These are phyloP conservation scores for Drosophila bipectinata DNA, from an alignment of 1,140 invertebrate species.

Conservation along the genomic window DNA sequence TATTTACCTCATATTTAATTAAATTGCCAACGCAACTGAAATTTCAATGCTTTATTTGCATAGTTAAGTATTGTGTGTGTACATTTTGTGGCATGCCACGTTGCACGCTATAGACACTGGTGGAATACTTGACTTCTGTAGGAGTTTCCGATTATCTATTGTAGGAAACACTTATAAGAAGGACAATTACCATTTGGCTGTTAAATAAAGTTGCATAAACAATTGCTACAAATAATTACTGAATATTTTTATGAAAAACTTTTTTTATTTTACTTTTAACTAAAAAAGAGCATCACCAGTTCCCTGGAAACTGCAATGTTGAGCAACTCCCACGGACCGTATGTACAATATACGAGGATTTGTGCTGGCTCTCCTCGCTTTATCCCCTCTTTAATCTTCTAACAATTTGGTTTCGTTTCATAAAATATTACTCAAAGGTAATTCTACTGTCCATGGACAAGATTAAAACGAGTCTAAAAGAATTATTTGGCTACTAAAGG, in stretches of 20 bases:
- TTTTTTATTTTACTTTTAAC: neutral
- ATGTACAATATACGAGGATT: too few species aligned
- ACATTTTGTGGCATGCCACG: conserved; percentile 16
- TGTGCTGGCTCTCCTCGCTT: too few species aligned
- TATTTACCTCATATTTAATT: conserved; percentile 79
- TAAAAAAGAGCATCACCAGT: neutral
- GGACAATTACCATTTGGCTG: too few species aligned
- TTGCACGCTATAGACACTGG: neutral
- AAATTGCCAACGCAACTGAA: conserved; percentile 67
- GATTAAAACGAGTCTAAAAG: neutral
- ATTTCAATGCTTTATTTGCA: conserved; percentile 74
- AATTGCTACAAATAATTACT: neutral
- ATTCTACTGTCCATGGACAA: neutral
- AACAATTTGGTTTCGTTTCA: neutral
- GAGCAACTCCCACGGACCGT: too few species aligned
- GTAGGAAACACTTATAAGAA: neutral
- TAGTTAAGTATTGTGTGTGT: conserved; percentile 52
- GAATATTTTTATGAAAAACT: neutral
- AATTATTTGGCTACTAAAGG: conserved; percentile 6
- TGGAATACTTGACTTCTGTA: neutral
- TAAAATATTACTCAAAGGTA: conserved; percentile 19
- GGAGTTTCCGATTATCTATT: neutral
- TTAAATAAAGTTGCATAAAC: neutral
- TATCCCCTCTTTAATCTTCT: neutral
- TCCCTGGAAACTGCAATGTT: neutral